Base-by-base conservation (phyloP, 2,113 vertebrate species). In the Verasper variegatus region DNA sequence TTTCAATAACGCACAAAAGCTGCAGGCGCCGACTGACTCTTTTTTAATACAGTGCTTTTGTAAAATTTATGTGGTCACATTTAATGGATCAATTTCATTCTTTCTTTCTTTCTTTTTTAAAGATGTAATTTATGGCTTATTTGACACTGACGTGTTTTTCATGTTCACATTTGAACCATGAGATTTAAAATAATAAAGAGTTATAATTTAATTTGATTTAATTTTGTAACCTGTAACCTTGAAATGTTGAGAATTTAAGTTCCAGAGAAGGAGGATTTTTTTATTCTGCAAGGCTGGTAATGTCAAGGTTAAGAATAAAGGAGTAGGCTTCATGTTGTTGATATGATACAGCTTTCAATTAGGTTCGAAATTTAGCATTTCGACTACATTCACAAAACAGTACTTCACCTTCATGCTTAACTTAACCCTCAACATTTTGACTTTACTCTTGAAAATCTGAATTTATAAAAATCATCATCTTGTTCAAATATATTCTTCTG, bases 401-500 rank as follows among this genome's bases (percentile, higher is more conserved):
- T 27, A 27, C 27, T 27, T 27, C 27, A 27, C 27, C 27, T 27
- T 27, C 27, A 27, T 27, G 5, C 27, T 31, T 5, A 31, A 31
- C 27, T 31, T 31, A 31, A 31, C 27, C 6, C 27, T 31, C 27
- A 4, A 31, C 27, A 31, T 31, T 31, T 6, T 31, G 5, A 31
- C 27, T 5, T 31, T 31, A 31, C 27, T 5, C 27, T 31, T 31
- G 27, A 31, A 31, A 31, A 31, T 31, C 27, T 31, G 6, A 31
- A 31, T 31, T 6, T 31, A 24, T 24, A 24, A 24, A 24, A 24
- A 24, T 24, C 24, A 1, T 24, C 24, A 24, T 1, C 31, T 31
- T 31, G 1, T 31, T 7, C 7, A 31, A 31, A 31, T 31, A 31
- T 31, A 24, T n/a, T 42, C 66, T 71, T 80, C 71, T 66, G 77